These are phyloP conservation scores for Tenthredo scrophulariae DNA, from an alignment of 2,888 invertebrate genomes.

Conservation along the genomic window DNA sequence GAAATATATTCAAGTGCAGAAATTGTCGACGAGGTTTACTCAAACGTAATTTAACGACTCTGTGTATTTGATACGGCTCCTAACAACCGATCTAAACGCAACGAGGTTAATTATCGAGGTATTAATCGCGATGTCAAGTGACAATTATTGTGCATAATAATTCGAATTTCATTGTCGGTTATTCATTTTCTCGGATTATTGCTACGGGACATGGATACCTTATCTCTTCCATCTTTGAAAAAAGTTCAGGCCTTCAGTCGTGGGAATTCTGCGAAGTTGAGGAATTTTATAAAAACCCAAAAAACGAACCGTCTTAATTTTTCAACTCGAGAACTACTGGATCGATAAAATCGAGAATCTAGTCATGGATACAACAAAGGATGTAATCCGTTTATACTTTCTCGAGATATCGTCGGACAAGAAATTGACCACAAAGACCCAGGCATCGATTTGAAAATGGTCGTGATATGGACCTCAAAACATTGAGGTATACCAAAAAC, in stretches of 20 bases:
- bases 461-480: no score
- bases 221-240: not conserved
- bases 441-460: no score
- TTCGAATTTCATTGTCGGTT: not conserved
- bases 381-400: no score
- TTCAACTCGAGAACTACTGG: not conserved
- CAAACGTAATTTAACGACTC: conserved; percentile 14
- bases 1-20: conserved; percentile 27
- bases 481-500: no score
- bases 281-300: not conserved
- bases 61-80: not conserved
- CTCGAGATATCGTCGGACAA: no score
- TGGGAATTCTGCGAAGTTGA: not conserved
- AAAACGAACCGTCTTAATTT: not conserved
- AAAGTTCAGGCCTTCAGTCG: not conserved
- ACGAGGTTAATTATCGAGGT: not conserved
- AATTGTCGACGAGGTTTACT: not conserved
- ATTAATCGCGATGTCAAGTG: not conserved
- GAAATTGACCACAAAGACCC: no score
- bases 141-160: not conserved
- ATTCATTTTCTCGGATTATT: not conserved
- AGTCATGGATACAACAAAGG: no score
- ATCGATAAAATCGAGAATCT: no score
- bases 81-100: not conserved
- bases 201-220: no score